phyloP scores from a whole-genome alignment of 1,140 invertebrate genomes.

The Trichogramma pretiosum region DNA sequence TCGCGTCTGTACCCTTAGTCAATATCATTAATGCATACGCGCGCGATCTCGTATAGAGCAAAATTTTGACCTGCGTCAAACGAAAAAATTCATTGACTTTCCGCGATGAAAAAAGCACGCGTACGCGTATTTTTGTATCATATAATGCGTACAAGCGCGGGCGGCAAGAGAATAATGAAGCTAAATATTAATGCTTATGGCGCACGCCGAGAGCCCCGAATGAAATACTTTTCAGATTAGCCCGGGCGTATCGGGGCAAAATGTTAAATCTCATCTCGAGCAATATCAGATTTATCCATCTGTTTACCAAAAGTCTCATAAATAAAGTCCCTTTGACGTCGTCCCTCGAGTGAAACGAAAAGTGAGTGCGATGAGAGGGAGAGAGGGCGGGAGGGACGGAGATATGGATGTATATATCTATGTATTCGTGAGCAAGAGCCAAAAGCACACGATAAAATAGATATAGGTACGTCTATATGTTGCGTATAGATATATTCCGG shows the following conservation, averaged over 20 bases:
- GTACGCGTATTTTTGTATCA: too few species aligned
- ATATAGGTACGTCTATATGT: too few species aligned
- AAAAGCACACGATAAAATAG: too few species aligned
- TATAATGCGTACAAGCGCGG: too few species aligned
- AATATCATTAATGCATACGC: too few species aligned
- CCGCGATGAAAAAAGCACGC: not conserved
- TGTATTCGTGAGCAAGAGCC: too few species aligned
- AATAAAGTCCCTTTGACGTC: constrained; percentile 46
- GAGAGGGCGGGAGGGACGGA: constrained; percentile 4
- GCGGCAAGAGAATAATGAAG: too few species aligned
- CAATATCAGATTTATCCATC: constrained; percentile 46
- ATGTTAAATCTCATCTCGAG: constrained; percentile 14
- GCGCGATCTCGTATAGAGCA: too few species aligned
- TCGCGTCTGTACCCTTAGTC: too few species aligned
- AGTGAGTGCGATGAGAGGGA: not conserved
- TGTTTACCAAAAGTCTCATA: constrained; percentile 47
- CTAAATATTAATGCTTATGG: constrained; percentile 14
- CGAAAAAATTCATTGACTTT: too few species aligned
- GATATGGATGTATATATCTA: too few species aligned
- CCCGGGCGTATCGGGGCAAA: constrained; percentile 19
- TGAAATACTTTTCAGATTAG: constrained; percentile 22
- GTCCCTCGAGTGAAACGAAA: constrained; percentile 32
- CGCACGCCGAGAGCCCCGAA: not conserved
- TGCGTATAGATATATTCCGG: not conserved
- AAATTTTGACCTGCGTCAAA: too few species aligned